phyloP scores from a whole-genome alignment of 2,113 vertebrate genomes.

The Etheostoma spectabile region DNA sequence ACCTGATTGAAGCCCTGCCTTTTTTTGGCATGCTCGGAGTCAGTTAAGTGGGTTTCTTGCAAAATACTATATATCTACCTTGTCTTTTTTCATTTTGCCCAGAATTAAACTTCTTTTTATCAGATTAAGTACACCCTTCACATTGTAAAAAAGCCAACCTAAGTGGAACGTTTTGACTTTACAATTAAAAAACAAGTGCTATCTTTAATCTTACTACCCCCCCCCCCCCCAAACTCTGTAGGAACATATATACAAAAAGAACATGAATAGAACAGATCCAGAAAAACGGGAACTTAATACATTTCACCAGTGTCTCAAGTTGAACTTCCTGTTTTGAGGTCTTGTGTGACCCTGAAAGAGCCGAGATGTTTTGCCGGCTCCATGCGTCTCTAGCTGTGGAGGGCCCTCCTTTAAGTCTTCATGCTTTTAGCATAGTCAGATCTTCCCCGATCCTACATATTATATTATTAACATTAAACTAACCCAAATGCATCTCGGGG shows the following conservation, averaged over 20 bases:
- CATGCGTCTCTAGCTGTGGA: not conserved
- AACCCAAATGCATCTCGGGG: too few relatives aligned
- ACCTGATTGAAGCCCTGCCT: too few relatives aligned
- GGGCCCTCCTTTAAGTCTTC: too few relatives aligned
- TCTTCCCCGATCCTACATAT: too few relatives aligned
- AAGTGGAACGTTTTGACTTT: not conserved
- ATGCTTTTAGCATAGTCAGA: too few relatives aligned
- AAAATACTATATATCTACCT: conserved; percentile 6
- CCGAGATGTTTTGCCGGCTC: not conserved
- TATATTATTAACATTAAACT: too few relatives aligned
- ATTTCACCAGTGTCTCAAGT: not conserved
- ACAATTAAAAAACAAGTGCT: too few relatives aligned
- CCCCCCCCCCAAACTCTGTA: not conserved
- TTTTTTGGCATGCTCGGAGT: too few relatives aligned
- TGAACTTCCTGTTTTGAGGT: conserved; percentile 12
- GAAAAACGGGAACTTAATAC: not conserved
- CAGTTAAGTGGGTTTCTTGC: too few relatives aligned
- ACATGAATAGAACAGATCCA: not conserved
- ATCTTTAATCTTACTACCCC: not conserved
- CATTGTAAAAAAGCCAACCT: not conserved
- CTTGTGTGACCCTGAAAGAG: not conserved
- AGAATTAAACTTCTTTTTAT: not conserved
- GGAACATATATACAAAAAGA: not conserved
- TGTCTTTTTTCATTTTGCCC: conserved; percentile 4
- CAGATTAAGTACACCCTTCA: not conserved